These are phyloP conservation scores for Sardina pilchardus DNA, from an alignment of 2,113 vertebrate genomes.

Conservation along the genomic window DNA sequence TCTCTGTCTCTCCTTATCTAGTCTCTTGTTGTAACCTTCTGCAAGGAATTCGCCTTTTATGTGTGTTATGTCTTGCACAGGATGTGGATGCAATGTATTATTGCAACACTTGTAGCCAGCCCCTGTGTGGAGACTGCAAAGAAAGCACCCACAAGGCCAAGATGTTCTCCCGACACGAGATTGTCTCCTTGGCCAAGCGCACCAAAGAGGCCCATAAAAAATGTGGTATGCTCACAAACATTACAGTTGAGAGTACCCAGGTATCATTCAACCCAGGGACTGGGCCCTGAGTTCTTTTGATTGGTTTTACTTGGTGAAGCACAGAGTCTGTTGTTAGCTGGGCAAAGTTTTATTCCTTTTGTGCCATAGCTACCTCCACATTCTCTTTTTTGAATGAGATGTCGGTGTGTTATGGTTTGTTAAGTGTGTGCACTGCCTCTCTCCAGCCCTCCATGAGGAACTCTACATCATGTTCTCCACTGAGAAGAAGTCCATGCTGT, in stretches of 20 bases:
- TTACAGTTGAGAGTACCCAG: neutral
- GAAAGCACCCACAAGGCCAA: constrained; percentile 87
- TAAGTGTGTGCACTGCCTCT: constrained; percentile 33
- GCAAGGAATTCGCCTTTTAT: neutral
- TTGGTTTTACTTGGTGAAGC: neutral
- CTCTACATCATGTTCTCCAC: constrained; percentile 95
- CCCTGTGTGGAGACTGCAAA: constrained; percentile 84
- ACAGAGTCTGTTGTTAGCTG: neutral
- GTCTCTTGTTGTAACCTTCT: neutral
- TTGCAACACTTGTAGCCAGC: constrained; percentile 93
- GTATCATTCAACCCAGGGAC: neutral
- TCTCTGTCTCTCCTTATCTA: neutral
- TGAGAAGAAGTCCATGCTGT: constrained; percentile 91
- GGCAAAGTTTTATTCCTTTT: neutral
- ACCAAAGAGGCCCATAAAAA: constrained; percentile 88
- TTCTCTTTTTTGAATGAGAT: neutral
- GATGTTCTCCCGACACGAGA: constrained; percentile 90
- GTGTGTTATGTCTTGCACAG: constrained; percentile 56
- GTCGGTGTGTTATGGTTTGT: neutral
- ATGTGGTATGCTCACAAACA: constrained; percentile 71
- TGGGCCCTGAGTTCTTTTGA: neutral
- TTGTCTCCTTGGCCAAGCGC: constrained; percentile 88
- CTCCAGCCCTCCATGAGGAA: constrained; percentile 85
- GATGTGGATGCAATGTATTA: constrained; percentile 85
- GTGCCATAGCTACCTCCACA: neutral